These are phyloP conservation scores for Athalia cordata DNA, from an alignment of 2,888 invertebrate species.

Conservation along the genomic window DNA sequence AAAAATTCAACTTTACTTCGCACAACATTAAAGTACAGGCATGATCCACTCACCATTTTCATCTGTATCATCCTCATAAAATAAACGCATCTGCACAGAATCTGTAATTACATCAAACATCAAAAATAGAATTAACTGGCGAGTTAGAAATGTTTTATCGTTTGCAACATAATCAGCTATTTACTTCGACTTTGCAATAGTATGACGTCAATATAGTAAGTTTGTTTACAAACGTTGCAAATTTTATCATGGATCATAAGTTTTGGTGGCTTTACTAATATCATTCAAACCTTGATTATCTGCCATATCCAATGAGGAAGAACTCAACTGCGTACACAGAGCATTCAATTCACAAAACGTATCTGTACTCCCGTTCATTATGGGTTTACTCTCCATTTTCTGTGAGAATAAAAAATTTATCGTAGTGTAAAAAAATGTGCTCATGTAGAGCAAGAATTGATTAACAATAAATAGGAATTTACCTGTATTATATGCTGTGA, in stretches of 20 bases:
- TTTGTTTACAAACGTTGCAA: constrained; percentile 2
- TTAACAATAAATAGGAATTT: neutral
- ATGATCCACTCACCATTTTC: constrained; percentile 28
- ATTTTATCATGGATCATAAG: neutral
- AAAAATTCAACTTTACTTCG: neutral
- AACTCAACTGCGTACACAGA: constrained; percentile 53
- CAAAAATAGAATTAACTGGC: neutral
- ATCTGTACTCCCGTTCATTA: constrained; percentile 21
- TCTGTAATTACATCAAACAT: constrained; percentile 13
- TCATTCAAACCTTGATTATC: constrained; percentile 12
- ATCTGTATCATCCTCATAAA: constrained; percentile 1
- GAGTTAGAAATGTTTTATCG: neutral
- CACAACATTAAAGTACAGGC: neutral
- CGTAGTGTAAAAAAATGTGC: neutral
- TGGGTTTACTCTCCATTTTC: constrained; percentile 36
- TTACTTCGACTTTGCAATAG: neutral
- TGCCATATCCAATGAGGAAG: constrained; percentile 50
- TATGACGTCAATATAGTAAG: constrained; percentile 2
- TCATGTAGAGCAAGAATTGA: neutral
- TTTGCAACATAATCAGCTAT: neutral
- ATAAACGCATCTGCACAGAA: constrained; percentile 32
- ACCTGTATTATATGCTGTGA: constrained; percentile 63
- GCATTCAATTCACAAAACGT: constrained; percentile 55
- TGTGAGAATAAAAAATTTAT: constrained; percentile 44
- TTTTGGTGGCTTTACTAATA: constrained; percentile 14